Percentiles rank a stretch among this genome's conserved stretches.
Evolutionary conservation across 2,888 invertebrate genomes (phyloP).

Genomic region (Pammene aurita): DNA sequence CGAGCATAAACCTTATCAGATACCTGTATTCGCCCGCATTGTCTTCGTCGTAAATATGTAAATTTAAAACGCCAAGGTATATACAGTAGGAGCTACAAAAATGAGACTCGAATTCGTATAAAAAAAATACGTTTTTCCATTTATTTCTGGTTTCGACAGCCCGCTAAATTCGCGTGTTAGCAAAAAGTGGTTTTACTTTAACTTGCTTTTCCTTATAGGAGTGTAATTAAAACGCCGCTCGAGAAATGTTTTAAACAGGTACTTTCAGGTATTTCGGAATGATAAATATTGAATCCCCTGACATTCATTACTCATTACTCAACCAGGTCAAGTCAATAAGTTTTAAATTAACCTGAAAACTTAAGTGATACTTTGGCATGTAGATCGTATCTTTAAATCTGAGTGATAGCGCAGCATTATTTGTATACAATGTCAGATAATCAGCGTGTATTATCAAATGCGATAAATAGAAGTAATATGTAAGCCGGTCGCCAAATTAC

Average conservation of each 20-base stretch:
- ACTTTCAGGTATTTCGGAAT: neutral
- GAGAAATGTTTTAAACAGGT: too few relatives aligned
- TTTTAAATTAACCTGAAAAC: constrained; percentile 4
- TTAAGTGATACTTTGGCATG: neutral
- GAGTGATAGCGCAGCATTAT: constrained; percentile 45
- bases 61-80: constrained; percentile 3
- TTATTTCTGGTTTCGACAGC: constrained; percentile 17
- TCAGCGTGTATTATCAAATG: constrained; percentile 46
- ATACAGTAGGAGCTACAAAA: neutral
- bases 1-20: constrained; percentile 16
- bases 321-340: neutral
- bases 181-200: constrained; percentile 21
- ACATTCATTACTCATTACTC: neutral
- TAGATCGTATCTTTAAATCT: constrained; percentile 23
- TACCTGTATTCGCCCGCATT: neutral
- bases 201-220: neutral
- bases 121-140: constrained; percentile 12
- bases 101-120: neutral
- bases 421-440: constrained; percentile 53
- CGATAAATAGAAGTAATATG: constrained; percentile 43
- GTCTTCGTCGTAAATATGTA: constrained; percentile 1
- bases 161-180: constrained; percentile 6
- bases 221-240: too few relatives aligned
- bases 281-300: too few relatives aligned
- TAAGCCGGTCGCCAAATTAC: constrained; percentile 13